Evolutionary conservation across 2,888 invertebrate species (phyloP), one percentile per base, ranked within the genome.

Genomic region (Empis stercorea): DNA sequence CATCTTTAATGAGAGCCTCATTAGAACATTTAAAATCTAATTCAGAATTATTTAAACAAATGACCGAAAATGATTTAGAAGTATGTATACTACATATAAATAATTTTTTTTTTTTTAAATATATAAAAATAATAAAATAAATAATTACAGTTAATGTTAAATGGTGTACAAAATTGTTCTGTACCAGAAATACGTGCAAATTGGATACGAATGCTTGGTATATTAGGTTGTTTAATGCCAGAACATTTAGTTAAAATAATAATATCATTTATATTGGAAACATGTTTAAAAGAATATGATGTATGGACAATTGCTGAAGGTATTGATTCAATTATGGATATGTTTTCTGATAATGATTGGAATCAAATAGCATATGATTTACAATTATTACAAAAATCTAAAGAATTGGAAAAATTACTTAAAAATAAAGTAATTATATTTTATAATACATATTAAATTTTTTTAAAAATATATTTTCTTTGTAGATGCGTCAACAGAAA

Each of bases 291-390:
- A 56, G 82, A 84, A 58, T 65, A 70, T 16, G 79, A 81, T 51
- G 75, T 81, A 9, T 83, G 83, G 80, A 77, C 84, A 6, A 68
- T 80, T 32, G 83, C 85, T 0, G 87, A 87, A 69, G 77, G 81
- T 4, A 61, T 86, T 36, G 87, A 87, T 60, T 78, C 81, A 1
- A 60, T 86, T 23, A 81, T 86, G 66, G 87, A 87, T 60, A 74
- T 87, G 54, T 87, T 82, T 65, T 76, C 81, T 0, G 84, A 85
- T 59, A 86, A 87, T 59, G 80, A 83, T 59, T 79, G 81, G 47
- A 80, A 85, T 61, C 59, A 60, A 16, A 65, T 84, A 48, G 79
- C 82, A 1, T 70, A 70, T 50, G 79, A 80, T 59, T 72, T 84
- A 14, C 73, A 76, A 53, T 71, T 86, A 44, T 72, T 79, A 3